Conservation (phyloP, 2,888 invertebrate species). For the Chironomus riparius region DNA sequence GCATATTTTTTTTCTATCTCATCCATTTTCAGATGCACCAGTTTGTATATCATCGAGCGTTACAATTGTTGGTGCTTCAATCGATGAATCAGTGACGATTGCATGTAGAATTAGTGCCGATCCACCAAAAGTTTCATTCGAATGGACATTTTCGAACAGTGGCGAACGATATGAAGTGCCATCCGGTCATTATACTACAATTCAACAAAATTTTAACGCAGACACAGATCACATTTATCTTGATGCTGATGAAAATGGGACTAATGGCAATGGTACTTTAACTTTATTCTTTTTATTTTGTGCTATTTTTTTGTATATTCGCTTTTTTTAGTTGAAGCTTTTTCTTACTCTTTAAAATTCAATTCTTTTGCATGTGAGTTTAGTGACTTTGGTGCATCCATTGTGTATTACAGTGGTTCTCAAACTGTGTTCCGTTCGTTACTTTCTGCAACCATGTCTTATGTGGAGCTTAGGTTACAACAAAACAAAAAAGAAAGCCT, state of each 20-base stretch:
- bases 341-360: too few species aligned
- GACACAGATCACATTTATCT: constrained; percentile 26
- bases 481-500: too few species aligned
- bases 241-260: constrained; percentile 20
- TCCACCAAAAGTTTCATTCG: constrained; percentile 73
- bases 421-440: too few species aligned
- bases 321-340: background rate
- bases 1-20: background rate
- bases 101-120: constrained; percentile 83
- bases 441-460: too few species aligned
- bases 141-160: constrained; percentile 86
- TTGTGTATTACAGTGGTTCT: too few species aligned
- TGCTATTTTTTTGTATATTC: background rate
- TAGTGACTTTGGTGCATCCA: too few species aligned
- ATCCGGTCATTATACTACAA: constrained; percentile 51
- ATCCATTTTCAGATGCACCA: constrained; percentile 59
- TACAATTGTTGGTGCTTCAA: constrained; percentile 72
- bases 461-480: too few species aligned
- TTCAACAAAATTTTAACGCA: constrained; percentile 42
- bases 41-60: constrained; percentile 65
- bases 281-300: constrained; percentile 5
- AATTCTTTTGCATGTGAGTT: too few species aligned
- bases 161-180: constrained; percentile 77
- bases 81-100: constrained; percentile 71
- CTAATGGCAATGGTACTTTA: constrained; percentile 27